Base-by-base conservation (phyloP, 2,797 vertebrate species). In the Protonibea diacanthus region DNA sequence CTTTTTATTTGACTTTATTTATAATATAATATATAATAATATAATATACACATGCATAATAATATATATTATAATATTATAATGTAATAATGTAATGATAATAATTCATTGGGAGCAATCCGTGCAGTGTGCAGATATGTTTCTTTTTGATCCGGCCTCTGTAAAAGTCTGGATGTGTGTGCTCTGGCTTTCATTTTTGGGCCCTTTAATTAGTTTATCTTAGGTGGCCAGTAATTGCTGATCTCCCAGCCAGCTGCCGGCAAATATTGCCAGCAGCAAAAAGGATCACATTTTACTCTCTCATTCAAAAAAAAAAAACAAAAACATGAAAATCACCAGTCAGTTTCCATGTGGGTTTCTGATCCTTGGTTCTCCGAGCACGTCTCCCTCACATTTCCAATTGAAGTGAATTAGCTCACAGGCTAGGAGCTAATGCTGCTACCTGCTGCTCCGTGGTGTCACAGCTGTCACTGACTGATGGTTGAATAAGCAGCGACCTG, bases 391-490 rank as follows among this genome's bases (percentile, higher is more conserved):
- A 52, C 51, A 44, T n/a, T 66, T 64, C 68, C 21, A 27, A 29
- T 51, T 56, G 21, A 47, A 47, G 33, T 48, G 33, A n/a, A 21
- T 25, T 27, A 67, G 61, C 67, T 55, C 29, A 18, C 40, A 20
- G 62, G 58, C 61, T 80, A 20, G 18, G 20, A 75, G 63, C 72
- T 71, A 70, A 59, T 72, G 65, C 29, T 53, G 48, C 55, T 60
- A 53, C 44, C 63, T 61, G 51, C 59, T 70, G 64, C 44, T 81
- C 65, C 40, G 12, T 21, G 55, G 48, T 65, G 52, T 72, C 53
- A 38, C 57, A 74, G 60, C 45, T 66, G 49, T 20, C 20, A 1
- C 14, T 10, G 57, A 11, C n/a, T 23, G 17, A 55, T 15, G 29
- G 38, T 49, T 51, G 49, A 64, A 42, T 25, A 2, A 62, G 52